These are phyloP conservation scores for Pelodytes ibericus DNA, from an alignment of 2,797 vertebrate genomes.

Conservation along the genomic window DNA sequence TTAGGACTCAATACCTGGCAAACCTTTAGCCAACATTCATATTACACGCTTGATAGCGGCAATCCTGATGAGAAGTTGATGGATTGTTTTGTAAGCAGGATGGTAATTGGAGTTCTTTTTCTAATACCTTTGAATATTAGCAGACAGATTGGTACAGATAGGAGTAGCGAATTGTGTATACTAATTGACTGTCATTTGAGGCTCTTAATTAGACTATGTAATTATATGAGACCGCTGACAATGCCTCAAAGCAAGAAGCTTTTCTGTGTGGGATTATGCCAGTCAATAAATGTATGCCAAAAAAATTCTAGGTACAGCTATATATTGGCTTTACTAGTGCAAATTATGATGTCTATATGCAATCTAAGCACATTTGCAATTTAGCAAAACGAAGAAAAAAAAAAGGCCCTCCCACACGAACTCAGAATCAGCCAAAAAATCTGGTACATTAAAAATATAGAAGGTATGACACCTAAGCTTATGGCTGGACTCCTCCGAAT, in stretches of 20 bases:
- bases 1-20: constrained; percentile 24
- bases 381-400: no score
- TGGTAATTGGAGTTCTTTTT: constrained; percentile 40
- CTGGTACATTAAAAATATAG: no score
- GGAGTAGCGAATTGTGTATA: constrained; percentile 27
- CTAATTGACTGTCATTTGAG: constrained; percentile 42
- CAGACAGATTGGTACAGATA: constrained; percentile 45
- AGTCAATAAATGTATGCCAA: not conserved
- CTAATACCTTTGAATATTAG: constrained; percentile 37
- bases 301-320: not conserved
- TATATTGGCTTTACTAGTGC: not conserved
- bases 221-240: constrained; percentile 38
- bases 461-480: no score
- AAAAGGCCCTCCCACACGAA: no score
- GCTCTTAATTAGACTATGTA: constrained; percentile 33
- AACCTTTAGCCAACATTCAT: constrained; percentile 52
- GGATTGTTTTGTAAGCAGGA: constrained; percentile 40
- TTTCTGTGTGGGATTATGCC: constrained; percentile 13
- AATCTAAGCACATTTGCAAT: no score
- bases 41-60: constrained; percentile 47
- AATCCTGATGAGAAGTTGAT: constrained; percentile 36
- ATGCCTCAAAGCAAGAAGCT: constrained; percentile 15
- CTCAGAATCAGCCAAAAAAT: no score
- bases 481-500: no score
- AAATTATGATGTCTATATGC: no score